Percentiles rank a stretch among this genome's conserved stretches.
Conservation (phyloP, 2,888 invertebrate genomes). For the Patella pellucida region DNA sequence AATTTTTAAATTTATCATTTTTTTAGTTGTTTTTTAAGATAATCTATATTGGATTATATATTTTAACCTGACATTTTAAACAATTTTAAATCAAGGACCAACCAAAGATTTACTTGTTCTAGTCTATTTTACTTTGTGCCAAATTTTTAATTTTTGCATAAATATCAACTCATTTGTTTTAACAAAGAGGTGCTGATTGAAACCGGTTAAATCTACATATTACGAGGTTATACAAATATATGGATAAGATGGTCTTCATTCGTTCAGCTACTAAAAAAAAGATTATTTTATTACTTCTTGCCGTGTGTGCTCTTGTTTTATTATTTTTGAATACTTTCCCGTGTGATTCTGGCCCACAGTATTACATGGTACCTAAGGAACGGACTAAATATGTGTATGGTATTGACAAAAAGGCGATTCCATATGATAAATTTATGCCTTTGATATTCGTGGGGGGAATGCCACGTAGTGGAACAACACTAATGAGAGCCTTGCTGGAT, state of each 20-base stretch:
- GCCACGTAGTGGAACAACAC: constrained; percentile 95
- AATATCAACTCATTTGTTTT: too few species aligned
- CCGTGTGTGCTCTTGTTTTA: constrained; percentile 21
- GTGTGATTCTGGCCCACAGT: constrained; percentile 45
- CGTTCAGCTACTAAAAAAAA: background rate
- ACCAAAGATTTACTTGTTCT: too few species aligned
- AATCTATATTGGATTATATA: too few species aligned
- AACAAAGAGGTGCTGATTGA: too few species aligned
- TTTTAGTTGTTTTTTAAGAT: too few species aligned
- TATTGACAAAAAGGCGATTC: constrained; percentile 47
- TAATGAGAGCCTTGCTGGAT: constrained; percentile 97
- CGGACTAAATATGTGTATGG: constrained; percentile 53
- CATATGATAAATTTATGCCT: constrained; percentile 89
- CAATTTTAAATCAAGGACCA: too few species aligned
- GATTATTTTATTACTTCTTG: background rate
- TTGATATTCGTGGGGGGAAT: constrained; percentile 87
- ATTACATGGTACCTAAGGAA: constrained; percentile 57
- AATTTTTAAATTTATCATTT: too few species aligned
- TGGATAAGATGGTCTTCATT: background rate
- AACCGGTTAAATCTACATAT: too few species aligned
- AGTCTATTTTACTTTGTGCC: too few species aligned
- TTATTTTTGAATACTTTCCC: constrained; percentile 41
- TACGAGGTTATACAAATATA: background rate
- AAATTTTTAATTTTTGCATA: too few species aligned
- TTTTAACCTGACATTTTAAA: too few species aligned